A percentile compares a stretch with the other conserved stretches of the same genome.
Evolutionary conservation across 2,113 vertebrate genomes (phyloP).

Genomic region (Callipepla californica): DNA sequence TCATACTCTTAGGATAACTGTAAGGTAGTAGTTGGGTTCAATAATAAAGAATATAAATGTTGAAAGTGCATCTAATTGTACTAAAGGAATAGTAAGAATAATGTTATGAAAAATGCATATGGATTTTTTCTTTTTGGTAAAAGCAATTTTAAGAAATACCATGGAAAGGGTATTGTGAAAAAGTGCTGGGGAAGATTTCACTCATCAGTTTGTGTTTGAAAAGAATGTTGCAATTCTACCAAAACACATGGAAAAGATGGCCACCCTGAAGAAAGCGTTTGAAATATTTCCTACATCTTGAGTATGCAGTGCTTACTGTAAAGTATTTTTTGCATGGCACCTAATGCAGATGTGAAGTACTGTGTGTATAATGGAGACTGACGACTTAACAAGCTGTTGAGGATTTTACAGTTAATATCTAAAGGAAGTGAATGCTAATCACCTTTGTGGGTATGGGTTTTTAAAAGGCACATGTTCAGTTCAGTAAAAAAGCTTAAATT

Average conservation of each 20-base stretch:
- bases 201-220: background rate
- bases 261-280: background rate
- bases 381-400: background rate
- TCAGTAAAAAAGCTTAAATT: background rate
- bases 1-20: background rate
- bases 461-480: background rate
- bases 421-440: background rate
- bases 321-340: background rate
- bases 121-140: background rate
- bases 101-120: background rate
- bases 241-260: background rate
- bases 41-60: background rate
- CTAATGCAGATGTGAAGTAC: background rate
- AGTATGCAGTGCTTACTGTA: background rate
- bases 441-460: background rate
- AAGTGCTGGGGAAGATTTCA: background rate
- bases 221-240: background rate
- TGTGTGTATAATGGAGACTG: background rate
- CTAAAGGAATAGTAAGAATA: background rate
- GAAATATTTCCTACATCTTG: background rate
- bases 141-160: background rate
- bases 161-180: background rate
- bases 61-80: background rate
- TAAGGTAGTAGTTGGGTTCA: background rate
- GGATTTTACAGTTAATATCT: background rate